Percentiles rank a stretch among this genome's conserved stretches.
Evolutionary conservation across 2,113 vertebrate species (phyloP).

Genomic region (Podarcis cretensis): DNA sequence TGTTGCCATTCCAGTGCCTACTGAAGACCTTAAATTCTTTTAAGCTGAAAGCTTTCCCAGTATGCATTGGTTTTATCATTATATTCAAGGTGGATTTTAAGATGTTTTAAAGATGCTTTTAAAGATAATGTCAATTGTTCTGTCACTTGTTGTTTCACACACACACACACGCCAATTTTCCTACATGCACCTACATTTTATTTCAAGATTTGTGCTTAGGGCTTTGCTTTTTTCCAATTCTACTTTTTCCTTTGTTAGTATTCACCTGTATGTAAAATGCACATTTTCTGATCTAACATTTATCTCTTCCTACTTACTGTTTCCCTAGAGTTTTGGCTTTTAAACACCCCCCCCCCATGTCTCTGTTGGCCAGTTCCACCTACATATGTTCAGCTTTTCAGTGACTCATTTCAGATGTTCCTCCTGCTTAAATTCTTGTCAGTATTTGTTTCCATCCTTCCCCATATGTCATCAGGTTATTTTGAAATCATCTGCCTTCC

Average conservation of each 20-base stretch:
- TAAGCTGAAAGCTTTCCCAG: no score
- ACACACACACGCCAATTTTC: no score
- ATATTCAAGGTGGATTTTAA: no score
- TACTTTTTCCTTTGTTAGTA: constrained; percentile 26
- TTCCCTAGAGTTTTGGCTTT: constrained; percentile 21
- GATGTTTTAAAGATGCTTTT: no score
- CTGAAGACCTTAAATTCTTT: no score
- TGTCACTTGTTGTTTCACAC: no score
- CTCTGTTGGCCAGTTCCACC: constrained; percentile 71
- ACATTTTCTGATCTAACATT: constrained; percentile 52
- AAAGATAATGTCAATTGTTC: no score
- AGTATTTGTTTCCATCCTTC: constrained; percentile 71
- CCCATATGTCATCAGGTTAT: constrained; percentile 72
- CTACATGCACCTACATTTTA: no score
- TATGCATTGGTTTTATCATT: no score
- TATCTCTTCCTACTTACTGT: constrained; percentile 61
- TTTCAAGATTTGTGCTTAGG: neutral
- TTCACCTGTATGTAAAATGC: neutral
- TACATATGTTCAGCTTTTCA: constrained; percentile 70
- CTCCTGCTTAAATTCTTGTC: constrained; percentile 67
- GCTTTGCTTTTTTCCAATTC: neutral
- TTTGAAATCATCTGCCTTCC: constrained; percentile 56
- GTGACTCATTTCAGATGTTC: constrained; percentile 78
- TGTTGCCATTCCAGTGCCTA: no score
- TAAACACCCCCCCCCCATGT: constrained; percentile 17